Conservation (phyloP, 2,888 invertebrate genomes). For the Oithona nana region DNA sequence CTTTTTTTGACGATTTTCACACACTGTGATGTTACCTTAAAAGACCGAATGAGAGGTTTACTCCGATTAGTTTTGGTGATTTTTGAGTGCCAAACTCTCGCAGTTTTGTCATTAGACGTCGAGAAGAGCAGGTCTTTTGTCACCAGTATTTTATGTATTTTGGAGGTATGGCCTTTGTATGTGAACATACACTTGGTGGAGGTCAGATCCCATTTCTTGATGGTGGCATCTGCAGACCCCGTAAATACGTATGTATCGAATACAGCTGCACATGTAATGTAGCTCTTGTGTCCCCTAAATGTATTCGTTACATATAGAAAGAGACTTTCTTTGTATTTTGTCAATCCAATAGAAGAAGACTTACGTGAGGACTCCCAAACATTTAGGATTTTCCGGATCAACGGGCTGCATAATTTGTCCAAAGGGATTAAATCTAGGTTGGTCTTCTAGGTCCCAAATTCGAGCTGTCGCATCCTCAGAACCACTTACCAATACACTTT, state of each 20-base stretch:
- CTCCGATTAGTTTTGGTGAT: background rate
- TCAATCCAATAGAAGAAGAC: slow-evolving; percentile 1
- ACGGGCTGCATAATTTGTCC: background rate
- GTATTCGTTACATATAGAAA: background rate
- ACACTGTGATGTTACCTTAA: too few relatives aligned
- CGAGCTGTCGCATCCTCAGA: slow-evolving; percentile 31
- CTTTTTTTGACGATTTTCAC: too few relatives aligned
- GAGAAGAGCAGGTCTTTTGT: slow-evolving; percentile 26
- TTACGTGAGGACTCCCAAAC: slow-evolving; percentile 28
- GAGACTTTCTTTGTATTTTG: background rate
- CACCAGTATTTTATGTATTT: slow-evolving; percentile 30
- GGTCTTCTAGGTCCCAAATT: slow-evolving; percentile 29
- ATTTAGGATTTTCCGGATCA: slow-evolving; percentile 26
- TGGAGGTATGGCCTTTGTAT: slow-evolving; percentile 27
- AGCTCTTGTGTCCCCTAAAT: slow-evolving; percentile 29
- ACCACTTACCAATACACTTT: slow-evolving; percentile 31
- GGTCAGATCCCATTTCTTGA: slow-evolving; percentile 34
- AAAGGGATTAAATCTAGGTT: background rate
- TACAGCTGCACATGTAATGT: slow-evolving; percentile 31
- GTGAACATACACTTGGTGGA: slow-evolving; percentile 31
- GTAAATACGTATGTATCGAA: slow-evolving; percentile 32
- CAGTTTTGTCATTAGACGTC: slow-evolving; percentile 24
- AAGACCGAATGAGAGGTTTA: slow-evolving; percentile 23
- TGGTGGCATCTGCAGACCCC: slow-evolving; percentile 32
- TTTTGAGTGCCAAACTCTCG: slow-evolving; percentile 29